Conservation (phyloP, 2,113 vertebrate genomes). For the Seriola dumerili region DNA sequence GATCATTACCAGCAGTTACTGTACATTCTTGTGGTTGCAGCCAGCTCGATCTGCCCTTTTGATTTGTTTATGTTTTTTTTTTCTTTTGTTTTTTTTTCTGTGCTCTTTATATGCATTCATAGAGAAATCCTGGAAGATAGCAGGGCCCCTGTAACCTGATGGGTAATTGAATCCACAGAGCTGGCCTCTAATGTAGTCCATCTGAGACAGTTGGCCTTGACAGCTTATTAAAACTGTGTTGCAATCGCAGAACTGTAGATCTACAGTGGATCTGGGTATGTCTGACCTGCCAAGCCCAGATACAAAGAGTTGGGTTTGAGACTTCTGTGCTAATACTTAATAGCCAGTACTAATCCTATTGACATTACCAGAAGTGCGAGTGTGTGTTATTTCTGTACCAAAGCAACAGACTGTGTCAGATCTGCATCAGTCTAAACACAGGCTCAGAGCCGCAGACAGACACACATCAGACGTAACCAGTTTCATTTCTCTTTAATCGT, state of each 20-base stretch:
- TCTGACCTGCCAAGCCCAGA: conserved; percentile 14
- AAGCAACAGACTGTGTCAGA: conserved; percentile 68
- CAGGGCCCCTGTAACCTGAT: conserved; percentile 48
- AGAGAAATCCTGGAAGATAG: conserved; percentile 52
- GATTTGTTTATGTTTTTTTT: conserved; percentile 25
- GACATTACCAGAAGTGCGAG: conserved; percentile 10
- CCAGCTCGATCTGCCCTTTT: conserved; percentile 41
- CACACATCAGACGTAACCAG: conserved; percentile 4
- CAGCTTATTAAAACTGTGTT: conserved; percentile 19
- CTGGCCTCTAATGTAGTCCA: conserved; percentile 61
- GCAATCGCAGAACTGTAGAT: conserved; percentile 23
- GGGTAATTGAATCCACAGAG: conserved; percentile 53
- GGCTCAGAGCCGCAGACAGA: conserved; percentile 28
- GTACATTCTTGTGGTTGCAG: conserved; percentile 44
- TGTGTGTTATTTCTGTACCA: conserved; percentile 70
- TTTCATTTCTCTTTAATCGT: conserved; percentile 47
- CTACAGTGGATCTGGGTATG: background rate
- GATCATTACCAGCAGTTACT: conserved; percentile 51
- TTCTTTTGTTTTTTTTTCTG: conserved; percentile 21
- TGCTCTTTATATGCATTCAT: conserved; percentile 69
- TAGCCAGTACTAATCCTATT: conserved; percentile 10
- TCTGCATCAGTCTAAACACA: conserved; percentile 39
- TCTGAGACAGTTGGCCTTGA: conserved; percentile 24
- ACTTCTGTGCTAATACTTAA: background rate
- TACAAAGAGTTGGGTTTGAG: conserved; percentile 17